Evolutionary conservation across 2,113 vertebrate species (phyloP), one percentile per base, ranked within the genome.

Genomic region (Balaenoptera acutorostrata): DNA sequence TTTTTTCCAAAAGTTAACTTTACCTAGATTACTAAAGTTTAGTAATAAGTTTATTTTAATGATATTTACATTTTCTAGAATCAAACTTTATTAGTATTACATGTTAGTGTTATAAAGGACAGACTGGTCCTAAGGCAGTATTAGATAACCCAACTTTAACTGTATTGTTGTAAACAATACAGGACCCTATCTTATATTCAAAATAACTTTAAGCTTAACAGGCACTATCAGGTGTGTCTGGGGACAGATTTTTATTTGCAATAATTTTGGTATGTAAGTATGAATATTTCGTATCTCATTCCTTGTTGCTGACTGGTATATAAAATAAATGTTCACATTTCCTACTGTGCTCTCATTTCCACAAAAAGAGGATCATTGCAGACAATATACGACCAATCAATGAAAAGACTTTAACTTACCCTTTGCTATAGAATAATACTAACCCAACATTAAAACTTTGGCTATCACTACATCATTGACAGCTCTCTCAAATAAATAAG

Each of bases 371-470:
- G 91, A 74, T 29, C 52, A 3, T 57, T 94, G 90, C 17, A 63
- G 29, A 4, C 4, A 96, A 64, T 4, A 49, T 90, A 64, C 57
- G 12, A 13, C 6, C 25, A n/a, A 25, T n/a, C 85, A 57, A 84
- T 33, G 10, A 18, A 97, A 95, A 61, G 31, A 0, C 10, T 89
- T 87, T 61, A n/a, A 27, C 14, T 46, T 96, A 80, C 4, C 5
- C 52, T 71, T 92, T 64, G 36, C 31, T 72, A 18, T 0, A 14
- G 61, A 95, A 90, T 18, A 44, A 66, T 29, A 55, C 7, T 94
- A 93, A 69, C 75, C 64, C 17, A 94, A 90, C 20, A 88, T 74
- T 39, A 69, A 98, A 86, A 80, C 75, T 74, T 17, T 39, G 46
- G 1, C 6, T 44, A 13, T 29, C 74, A 44, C 27, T 81, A 55